Evolutionary conservation across 2,113 vertebrate species (phyloP), one percentile per base, ranked within the genome.

Genomic region (Dasypus novemcinctus): DNA sequence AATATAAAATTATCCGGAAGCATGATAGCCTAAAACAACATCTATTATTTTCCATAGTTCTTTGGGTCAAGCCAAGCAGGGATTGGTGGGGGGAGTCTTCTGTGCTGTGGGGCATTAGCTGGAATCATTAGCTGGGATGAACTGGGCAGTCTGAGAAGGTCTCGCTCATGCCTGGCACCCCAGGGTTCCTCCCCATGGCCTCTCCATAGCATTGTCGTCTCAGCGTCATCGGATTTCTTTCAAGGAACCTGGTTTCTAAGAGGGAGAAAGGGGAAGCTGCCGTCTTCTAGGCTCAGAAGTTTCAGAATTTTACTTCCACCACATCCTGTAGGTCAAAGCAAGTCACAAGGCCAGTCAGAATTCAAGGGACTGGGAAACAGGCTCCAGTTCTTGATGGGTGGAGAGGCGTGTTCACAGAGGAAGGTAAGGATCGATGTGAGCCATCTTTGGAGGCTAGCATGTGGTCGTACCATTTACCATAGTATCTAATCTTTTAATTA

Each of bases 401-500:
- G 57, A 87, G 15, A 71, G 76, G 33, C 54, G 20, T 33, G 31
- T 41, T 31, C 38, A 41, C n/a, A 88, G 14, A 41, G 23, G 43
- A 15, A 54, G 27, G 43, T 49, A 78, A 79, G 46, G 57, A 52
- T 63, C 10, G 2, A 54, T 68, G 59, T 38, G 27, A 61, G 43
- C 59, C 15, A 31, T 71, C 49, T 90, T 75, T 80, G 71, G 57
- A 90, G 27, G 25, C 54, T 29, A 89, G n/a, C 81, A 8, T 83
- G 17, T 95, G 61, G 4, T 43, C 4, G 27, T 68, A 79, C 43
- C 38, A 61, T 18, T 38, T 31, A 46, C 21, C n/a, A 75, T 5
- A 78, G 57, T 86, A 81, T 87, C 43, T 91, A n/a, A 74, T 83
- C 31, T 91, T 93, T 95, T 66, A 72, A 49, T 95, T 68, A 41